Conservation (phyloP, 2,113 vertebrate species). For the Fukomys damarensis region DNA sequence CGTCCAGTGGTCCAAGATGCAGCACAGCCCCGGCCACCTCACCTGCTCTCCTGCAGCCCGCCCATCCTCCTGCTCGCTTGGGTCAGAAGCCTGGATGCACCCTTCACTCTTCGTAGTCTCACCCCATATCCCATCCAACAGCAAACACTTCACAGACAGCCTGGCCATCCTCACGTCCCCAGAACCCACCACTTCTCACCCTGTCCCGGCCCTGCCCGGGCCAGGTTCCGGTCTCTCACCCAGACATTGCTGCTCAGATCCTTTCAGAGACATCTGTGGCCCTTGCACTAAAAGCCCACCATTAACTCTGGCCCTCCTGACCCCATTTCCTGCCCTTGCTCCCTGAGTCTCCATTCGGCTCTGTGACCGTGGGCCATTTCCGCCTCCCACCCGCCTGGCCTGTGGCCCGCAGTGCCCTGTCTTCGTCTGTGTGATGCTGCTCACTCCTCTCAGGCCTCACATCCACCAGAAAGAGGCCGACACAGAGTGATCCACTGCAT, state of each 20-base stretch:
- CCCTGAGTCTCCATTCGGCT: neutral
- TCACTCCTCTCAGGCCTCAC: neutral
- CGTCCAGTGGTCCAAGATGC: neutral
- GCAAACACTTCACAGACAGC: neutral
- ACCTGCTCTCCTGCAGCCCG: neutral
- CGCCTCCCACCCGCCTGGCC: neutral
- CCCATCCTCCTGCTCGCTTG: neutral
- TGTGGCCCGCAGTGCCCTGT: neutral
- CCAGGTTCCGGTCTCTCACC: neutral
- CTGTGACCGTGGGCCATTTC: neutral
- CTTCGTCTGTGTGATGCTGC: neutral
- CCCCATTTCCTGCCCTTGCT: neutral
- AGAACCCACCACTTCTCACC: neutral
- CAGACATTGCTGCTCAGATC: neutral
- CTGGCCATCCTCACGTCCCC: no score
- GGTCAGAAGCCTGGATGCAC: neutral
- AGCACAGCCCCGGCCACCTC: neutral
- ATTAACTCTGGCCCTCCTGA: neutral
- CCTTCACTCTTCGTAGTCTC: neutral
- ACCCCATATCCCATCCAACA: neutral
- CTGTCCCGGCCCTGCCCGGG: neutral
- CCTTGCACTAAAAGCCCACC: neutral
- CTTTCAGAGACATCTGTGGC: neutral
- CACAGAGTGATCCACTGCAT: neutral
- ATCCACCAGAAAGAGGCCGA: neutral